Base-by-base conservation (phyloP, 92 coral and sea anemone genomes). In the Pocillopora grandis region DNA sequence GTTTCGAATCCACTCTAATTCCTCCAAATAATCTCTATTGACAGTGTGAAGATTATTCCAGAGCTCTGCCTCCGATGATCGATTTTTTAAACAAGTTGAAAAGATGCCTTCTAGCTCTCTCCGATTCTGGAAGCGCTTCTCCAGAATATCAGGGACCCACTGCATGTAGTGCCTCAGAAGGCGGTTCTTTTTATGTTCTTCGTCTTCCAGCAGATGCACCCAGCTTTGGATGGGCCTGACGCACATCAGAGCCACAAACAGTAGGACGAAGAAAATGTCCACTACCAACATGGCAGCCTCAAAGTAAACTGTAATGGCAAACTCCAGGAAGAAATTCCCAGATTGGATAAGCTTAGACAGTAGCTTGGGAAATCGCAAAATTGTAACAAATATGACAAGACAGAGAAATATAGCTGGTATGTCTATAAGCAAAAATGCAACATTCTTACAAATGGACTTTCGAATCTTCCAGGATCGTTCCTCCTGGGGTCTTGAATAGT, bases 181-280 rank as follows among this genome's bases (percentile, higher is more conserved):
- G 55, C 99, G 94, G 70, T 86, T 87, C 80, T 92, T 93, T 58
- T 88, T 89, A 72, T 96, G 99, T 27, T 96, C 97, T 72, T 94
- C 99, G 37, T 96, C 98, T 70, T 96, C 99, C 71, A 96, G 75
- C 19, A 96, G 87, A 78, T 94, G 98, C 17, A 96, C 98, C 99
- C 99, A 96, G 19, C 98, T 90, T 71, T 93, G 95, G 9, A 95
- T 83, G 64, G 99, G 99, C 80, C 98, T 90, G 69, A 96, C 78
- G 80, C 95, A 89, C 95, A 96, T 87, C 76, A 96, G 89, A 17
- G 94, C 82, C 72, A 94, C 49, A 18, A 96, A 96, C 89, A 96
- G 78, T 21, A 93, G 67, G 35, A 96, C 15, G 86, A 96, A 96
- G 52, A 94, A 89, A 13, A 94, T 56, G 78, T 96, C 99, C 11